Conservation (phyloP, 2,797 vertebrate species). For the Sebastes wilsoni region DNA sequence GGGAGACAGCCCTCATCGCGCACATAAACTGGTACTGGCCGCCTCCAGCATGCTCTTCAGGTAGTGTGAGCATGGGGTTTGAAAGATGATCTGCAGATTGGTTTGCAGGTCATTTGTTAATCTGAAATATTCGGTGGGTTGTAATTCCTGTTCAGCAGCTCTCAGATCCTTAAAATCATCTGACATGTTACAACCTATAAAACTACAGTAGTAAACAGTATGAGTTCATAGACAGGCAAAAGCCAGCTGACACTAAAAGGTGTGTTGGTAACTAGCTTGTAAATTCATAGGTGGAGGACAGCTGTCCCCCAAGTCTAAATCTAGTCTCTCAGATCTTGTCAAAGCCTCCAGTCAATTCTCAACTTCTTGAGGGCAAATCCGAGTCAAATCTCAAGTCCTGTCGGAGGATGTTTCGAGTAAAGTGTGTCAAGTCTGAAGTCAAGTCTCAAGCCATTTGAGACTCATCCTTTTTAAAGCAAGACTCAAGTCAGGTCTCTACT, state of each 20-base stretch:
- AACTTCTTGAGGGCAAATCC: neutral
- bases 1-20: conserved; percentile 82
- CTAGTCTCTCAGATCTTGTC: neutral
- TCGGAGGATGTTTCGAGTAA: neutral
- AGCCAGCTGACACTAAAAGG: too few species aligned
- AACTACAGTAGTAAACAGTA: neutral
- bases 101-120: neutral
- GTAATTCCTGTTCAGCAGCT: neutral
- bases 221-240: neutral
- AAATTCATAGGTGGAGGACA: neutral
- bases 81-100: neutral
- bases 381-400: neutral
- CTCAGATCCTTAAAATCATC: neutral
- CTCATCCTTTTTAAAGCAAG: neutral
- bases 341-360: neutral
- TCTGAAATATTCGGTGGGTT: neutral
- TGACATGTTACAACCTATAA: neutral
- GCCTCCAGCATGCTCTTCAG: conserved; percentile 92
- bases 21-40: conserved; percentile 89
- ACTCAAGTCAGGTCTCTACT: neutral
- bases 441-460: neutral
- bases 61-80: conserved; percentile 27
- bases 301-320: neutral
- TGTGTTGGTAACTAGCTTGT: neutral
- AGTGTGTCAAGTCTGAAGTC: neutral